These are phyloP conservation scores for Aegithalos caudatus DNA, from an alignment of 2,113 vertebrate species.

Conservation along the genomic window DNA sequence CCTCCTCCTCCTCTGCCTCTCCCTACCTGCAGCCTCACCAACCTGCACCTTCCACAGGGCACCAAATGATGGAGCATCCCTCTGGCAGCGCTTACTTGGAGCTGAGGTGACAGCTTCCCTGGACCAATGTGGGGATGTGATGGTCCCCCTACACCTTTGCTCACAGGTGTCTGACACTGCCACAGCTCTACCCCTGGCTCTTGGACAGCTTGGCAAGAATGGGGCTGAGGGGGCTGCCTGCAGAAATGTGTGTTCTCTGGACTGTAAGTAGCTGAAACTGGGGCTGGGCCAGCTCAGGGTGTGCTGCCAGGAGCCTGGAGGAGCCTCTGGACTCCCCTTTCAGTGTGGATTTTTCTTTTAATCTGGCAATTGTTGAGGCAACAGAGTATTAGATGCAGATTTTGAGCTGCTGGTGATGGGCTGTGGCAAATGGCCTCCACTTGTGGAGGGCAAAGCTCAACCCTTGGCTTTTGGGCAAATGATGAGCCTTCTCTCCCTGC, in stretches of 20 bases:
- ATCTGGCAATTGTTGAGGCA: neutral
- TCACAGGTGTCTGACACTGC: neutral
- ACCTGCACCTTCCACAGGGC: neutral
- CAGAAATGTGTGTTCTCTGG: fast-evolving
- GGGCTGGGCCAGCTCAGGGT: neutral
- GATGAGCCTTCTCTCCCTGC: neutral
- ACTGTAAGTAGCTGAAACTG: neutral
- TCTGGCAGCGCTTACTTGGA: fast-evolving
- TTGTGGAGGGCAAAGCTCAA: neutral
- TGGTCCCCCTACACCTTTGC: neutral
- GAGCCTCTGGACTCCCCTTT: neutral
- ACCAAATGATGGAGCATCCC: neutral
- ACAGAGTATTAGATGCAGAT: neutral
- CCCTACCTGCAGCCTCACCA: neutral
- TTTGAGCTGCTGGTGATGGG: neutral
- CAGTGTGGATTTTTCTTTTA: neutral
- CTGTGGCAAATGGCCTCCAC: neutral
- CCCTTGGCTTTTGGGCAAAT: neutral
- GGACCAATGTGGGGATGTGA: fast-evolving
- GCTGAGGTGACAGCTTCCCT: neutral
- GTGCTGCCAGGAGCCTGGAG: neutral
- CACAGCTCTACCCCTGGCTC: neutral
- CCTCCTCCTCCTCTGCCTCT: neutral
- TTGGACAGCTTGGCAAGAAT: neutral
- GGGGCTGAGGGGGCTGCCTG: neutral